Percentiles rank a stretch among this genome's conserved stretches.
phyloP scores from a whole-genome alignment of 2,797 vertebrate genomes.

The Sebastes trivittatus region DNA sequence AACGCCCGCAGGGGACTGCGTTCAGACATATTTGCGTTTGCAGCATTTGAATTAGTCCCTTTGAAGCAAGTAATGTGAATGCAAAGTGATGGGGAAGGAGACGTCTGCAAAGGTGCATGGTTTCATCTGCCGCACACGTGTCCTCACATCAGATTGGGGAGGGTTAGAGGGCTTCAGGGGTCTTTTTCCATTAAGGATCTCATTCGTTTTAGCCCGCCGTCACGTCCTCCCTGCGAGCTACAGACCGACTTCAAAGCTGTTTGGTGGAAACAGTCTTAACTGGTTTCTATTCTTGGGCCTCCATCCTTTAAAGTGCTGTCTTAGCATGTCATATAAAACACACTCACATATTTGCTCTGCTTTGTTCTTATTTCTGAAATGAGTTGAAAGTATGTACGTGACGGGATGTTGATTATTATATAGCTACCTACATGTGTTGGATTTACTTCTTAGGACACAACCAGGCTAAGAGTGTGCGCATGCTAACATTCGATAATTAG shows the following conservation, averaged over 20 bases:
- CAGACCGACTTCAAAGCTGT: constrained; percentile 71
- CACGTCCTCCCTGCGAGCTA: constrained; percentile 50
- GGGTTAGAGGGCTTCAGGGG: constrained; percentile 52
- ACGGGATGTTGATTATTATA: background rate
- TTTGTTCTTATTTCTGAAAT: constrained; percentile 19
- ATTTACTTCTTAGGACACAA: background rate
- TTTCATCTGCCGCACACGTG: constrained; percentile 57
- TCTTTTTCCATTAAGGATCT: constrained; percentile 71
- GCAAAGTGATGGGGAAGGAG: constrained; percentile 57
- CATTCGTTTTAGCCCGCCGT: constrained; percentile 59
- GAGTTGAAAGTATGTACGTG: background rate
- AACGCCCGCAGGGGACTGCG: constrained; percentile 47
- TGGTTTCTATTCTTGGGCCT: constrained; percentile 29
- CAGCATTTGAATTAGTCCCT: constrained; percentile 65
- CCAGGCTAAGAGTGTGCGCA: background rate
- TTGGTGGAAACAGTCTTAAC: constrained; percentile 51
- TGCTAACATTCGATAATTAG: background rate
- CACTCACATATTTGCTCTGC: background rate
- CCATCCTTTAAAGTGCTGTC: constrained; percentile 39
- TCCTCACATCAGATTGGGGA: constrained; percentile 33
- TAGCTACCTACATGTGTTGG: background rate
- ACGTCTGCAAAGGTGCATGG: constrained; percentile 37
- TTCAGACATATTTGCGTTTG: constrained; percentile 67
- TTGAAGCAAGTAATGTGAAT: constrained; percentile 66
- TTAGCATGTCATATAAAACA: constrained; percentile 28